Percentiles rank a stretch among this genome's conserved stretches.
phyloP scores from a whole-genome alignment of 1,140 invertebrate genomes.

The Wasmannia auropunctata region DNA sequence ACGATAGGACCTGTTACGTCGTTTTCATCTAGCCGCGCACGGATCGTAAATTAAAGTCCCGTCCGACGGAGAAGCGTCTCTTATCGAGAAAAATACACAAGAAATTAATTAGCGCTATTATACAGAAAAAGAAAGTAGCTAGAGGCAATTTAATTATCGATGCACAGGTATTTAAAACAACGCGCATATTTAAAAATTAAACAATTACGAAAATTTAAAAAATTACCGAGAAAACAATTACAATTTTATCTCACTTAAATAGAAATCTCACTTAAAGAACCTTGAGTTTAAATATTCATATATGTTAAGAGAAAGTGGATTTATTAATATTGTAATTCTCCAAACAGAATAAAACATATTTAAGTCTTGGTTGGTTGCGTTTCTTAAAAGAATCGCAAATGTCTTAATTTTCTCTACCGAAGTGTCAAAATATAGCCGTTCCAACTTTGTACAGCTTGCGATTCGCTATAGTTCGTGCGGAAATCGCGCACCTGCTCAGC shows the following conservation, averaged over 20 bases:
- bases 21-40: slow-evolving; percentile 37
- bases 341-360: background rate
- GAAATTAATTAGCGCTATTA: background rate
- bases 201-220: background rate
- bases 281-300: background rate
- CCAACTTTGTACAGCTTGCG: background rate
- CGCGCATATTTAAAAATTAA: background rate
- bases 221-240: background rate
- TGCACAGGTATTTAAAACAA: too few species aligned
- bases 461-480: slow-evolving; percentile 4
- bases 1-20: slow-evolving; percentile 70
- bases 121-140: background rate
- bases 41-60: slow-evolving; percentile 29
- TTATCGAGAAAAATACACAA: slow-evolving; percentile 16
- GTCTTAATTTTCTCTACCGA: background rate
- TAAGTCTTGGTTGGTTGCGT: background rate
- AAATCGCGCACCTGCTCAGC: slow-evolving; percentile 54
- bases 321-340: background rate
- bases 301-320: background rate
- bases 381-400: background rate
- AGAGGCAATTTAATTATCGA: background rate
- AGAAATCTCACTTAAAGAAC: too few species aligned
- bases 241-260: background rate
- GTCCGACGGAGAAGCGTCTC: background rate
- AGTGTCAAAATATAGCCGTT: background rate